These are phyloP conservation scores for Gymnoscopelus braueri DNA, from an alignment of 2,797 vertebrate genomes.

Conservation along the genomic window DNA sequence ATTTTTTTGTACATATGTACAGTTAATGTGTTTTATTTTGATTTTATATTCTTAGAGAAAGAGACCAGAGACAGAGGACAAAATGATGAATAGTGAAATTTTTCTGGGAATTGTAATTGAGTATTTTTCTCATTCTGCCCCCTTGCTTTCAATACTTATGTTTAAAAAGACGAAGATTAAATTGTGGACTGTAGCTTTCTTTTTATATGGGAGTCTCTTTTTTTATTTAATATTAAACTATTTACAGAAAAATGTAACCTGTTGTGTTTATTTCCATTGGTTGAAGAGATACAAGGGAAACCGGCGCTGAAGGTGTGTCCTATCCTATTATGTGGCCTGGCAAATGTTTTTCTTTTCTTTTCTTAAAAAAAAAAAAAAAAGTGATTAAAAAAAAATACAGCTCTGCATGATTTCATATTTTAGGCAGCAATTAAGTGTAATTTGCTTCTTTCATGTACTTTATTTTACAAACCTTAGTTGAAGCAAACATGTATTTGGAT, in stretches of 20 bases:
- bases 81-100: slow-evolving; percentile 79
- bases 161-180: slow-evolving; percentile 76
- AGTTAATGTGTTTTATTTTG: slow-evolving; percentile 90
- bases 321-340: not conserved
- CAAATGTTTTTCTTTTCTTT: too few species aligned
- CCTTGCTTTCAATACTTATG: slow-evolving; percentile 80
- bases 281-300: not conserved
- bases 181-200: slow-evolving; percentile 86
- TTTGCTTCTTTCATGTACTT: too few species aligned
- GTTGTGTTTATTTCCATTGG: slow-evolving; percentile 6
- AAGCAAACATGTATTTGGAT: too few species aligned
- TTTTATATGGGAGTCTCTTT: slow-evolving; percentile 84
- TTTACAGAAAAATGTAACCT: slow-evolving; percentile 73
- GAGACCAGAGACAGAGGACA: slow-evolving; percentile 57
- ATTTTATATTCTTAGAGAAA: slow-evolving; percentile 83
- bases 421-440: too few species aligned
- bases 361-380: too few species aligned
- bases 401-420: too few species aligned
- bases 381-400: too few species aligned
- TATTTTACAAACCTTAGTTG: too few species aligned
- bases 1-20: slow-evolving; percentile 87
- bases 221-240: slow-evolving; percentile 86
- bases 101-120: slow-evolving; percentile 82
- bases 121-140: slow-evolving; percentile 81
- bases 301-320: not conserved